Conservation (phyloP, 2,113 vertebrate species). For the Paramisgurnus dabryanus region DNA sequence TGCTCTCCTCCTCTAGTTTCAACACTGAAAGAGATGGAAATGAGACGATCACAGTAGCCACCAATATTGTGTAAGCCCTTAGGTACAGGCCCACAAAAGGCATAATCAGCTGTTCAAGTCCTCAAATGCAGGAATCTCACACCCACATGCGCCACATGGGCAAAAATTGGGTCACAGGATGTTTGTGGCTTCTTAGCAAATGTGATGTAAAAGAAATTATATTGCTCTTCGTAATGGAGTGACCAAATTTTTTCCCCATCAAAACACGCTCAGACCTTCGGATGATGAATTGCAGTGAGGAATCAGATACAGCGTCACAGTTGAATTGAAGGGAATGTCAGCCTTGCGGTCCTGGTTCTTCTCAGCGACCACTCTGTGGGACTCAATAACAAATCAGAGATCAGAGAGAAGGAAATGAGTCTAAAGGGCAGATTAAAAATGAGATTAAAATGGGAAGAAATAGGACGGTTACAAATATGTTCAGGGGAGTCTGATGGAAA, state of each 20-base stretch:
- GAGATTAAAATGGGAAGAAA: conserved; percentile 1
- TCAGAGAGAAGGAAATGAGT: conserved; percentile 42
- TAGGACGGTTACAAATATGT: conserved; percentile 21
- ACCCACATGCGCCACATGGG: not conserved
- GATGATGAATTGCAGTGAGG: conserved; percentile 52
- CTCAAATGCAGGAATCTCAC: not conserved
- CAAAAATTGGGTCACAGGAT: not conserved
- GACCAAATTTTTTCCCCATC: not conserved
- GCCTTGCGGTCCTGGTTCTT: conserved; percentile 48
- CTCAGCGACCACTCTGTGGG: conserved; percentile 49
- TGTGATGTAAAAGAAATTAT: not conserved
- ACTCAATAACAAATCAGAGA: conserved; percentile 39
- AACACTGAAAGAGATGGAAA: conserved; percentile 26
- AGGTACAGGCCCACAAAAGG: not conserved
- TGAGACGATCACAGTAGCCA: not conserved
- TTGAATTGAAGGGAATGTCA: conserved; percentile 44
- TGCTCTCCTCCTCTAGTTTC: conserved; percentile 45
- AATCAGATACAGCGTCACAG: conserved; percentile 36
- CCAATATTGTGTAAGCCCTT: not conserved
- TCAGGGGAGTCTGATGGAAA: conserved; percentile 49
- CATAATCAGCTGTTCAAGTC: not conserved
- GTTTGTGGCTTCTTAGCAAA: not conserved
- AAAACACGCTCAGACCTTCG: conserved; percentile 12
- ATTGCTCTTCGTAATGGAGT: not conserved
- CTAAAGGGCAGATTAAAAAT: conserved; percentile 32